Conservation (phyloP, 2,113 vertebrate species). For the Hiodon tergisus region DNA sequence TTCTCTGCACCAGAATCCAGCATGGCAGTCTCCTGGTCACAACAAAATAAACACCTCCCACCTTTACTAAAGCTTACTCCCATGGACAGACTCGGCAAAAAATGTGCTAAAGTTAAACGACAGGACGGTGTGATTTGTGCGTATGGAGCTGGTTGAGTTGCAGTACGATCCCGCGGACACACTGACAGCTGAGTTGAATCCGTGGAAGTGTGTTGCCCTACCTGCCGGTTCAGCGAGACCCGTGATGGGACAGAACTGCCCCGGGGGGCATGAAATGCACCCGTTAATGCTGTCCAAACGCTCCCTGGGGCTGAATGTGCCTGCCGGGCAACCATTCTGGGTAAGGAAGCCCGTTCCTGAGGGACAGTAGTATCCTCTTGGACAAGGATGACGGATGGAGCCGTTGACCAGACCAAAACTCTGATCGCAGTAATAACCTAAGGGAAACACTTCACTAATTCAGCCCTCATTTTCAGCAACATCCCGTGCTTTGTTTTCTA, state of each 20-base stretch:
- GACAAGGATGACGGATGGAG: conserved; percentile 69
- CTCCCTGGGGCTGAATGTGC: conserved; percentile 68
- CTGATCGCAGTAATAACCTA: conserved; percentile 80
- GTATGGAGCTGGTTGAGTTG: too few relatives aligned
- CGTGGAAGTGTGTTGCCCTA: conserved; percentile 33
- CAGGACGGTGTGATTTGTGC: too few relatives aligned
- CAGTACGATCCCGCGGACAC: too few relatives aligned
- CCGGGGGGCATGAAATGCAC: conserved; percentile 71
- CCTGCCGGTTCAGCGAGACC: conserved; percentile 77
- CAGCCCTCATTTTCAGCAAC: neutral
- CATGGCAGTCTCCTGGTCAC: conserved; percentile 66
- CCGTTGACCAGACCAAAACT: conserved; percentile 50
- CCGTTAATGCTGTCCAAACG: conserved; percentile 43
- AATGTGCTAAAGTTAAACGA: neutral
- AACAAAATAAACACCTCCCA: neutral
- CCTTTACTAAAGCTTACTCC: neutral
- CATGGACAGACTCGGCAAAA: neutral
- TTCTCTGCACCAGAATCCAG: conserved; percentile 77
- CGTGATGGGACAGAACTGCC: conserved; percentile 71
- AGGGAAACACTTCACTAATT: neutral
- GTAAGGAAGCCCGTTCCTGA: conserved; percentile 62
- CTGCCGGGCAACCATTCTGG: conserved; percentile 73
- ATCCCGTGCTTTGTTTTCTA: neutral
- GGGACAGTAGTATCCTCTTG: conserved; percentile 79
- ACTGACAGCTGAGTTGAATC: too few relatives aligned